These are phyloP conservation scores for Xestia ashworthii DNA, from an alignment of 2,888 invertebrate genomes.

Conservation along the genomic window DNA sequence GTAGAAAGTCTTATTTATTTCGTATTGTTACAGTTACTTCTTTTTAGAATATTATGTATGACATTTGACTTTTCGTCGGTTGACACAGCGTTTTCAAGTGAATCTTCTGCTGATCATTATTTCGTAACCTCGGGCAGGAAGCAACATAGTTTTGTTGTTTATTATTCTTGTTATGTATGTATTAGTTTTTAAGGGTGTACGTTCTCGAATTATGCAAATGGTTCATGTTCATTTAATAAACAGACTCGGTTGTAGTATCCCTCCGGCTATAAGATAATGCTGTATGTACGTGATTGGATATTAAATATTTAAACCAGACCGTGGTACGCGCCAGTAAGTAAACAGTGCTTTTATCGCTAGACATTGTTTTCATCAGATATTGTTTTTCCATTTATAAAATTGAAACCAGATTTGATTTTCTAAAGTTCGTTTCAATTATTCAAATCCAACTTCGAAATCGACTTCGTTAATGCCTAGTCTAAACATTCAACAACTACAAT, in stretches of 20 bases:
- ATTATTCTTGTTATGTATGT: conserved; percentile 48
- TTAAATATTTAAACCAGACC: conserved; percentile 39
- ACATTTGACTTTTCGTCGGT: background rate
- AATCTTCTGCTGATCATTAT: conserved; percentile 42
- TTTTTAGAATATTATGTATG: background rate
- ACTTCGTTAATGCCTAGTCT: conserved; percentile 18
- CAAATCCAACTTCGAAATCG: conserved; percentile 5
- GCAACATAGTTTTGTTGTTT: conserved; percentile 47
- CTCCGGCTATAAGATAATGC: conserved; percentile 25
- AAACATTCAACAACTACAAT: conserved; percentile 29
- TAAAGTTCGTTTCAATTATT: conserved; percentile 30
- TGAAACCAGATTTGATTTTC: conserved; percentile 24
- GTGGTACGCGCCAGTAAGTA: background rate
- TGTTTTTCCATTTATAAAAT: conserved; percentile 24
- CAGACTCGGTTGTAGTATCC: conserved; percentile 36
- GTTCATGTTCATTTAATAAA: conserved; percentile 51
- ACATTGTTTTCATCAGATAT: conserved; percentile 15
- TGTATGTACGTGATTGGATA: conserved; percentile 30
- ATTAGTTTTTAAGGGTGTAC: conserved; percentile 46
- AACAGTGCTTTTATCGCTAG: background rate
- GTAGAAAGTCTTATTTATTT: background rate
- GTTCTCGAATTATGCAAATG: conserved; percentile 18
- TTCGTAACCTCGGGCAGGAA: conserved; percentile 9
- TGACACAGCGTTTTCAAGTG: background rate
- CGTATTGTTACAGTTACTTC: background rate